phyloP scores from a whole-genome alignment of 2,113 vertebrate genomes.

The Gobius niger region DNA sequence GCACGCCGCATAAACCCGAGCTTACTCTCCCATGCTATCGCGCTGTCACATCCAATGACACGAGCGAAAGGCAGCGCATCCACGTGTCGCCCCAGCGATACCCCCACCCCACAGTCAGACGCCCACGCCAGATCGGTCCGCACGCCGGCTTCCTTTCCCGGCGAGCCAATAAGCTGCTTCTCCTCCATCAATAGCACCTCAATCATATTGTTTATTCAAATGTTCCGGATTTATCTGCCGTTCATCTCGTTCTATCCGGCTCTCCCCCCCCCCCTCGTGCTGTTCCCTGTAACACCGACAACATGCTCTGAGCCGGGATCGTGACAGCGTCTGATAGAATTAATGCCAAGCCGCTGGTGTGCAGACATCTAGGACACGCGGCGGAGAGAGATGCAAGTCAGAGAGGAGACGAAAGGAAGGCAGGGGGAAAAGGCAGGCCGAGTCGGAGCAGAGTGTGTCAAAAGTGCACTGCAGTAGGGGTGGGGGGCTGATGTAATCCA shows the following conservation, averaged over 20 bases:
- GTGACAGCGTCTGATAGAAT: constrained; percentile 67
- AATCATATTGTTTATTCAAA: constrained; percentile 22
- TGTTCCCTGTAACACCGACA: constrained; percentile 33
- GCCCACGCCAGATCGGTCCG: constrained; percentile 59
- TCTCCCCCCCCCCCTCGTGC: constrained; percentile 9
- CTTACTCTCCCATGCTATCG: constrained; percentile 49
- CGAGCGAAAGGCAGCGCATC: constrained; percentile 4
- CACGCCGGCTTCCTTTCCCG: constrained; percentile 51
- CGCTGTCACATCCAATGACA: constrained; percentile 40
- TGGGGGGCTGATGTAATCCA: too few relatives aligned
- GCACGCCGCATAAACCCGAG: constrained; percentile 41
- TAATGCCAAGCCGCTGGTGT: constrained; percentile 45
- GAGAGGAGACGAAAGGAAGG: constrained; percentile 7
- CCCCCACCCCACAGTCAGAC: constrained; percentile 38
- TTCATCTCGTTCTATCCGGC: constrained; percentile 48
- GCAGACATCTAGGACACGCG: constrained; percentile 66
- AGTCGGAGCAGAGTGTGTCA: constrained; percentile 57
- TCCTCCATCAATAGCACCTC: constrained; percentile 55
- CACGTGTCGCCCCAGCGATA: constrained; percentile 41
- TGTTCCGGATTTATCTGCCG: constrained; percentile 40
- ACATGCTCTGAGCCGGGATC: constrained; percentile 54
- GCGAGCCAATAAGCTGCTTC: constrained; percentile 47
- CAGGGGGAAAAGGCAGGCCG: constrained; percentile 20
- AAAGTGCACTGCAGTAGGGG: too few relatives aligned
- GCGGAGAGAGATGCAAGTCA: constrained; percentile 6